A percentile compares a stretch with the other conserved stretches of the same genome.
These are phyloP conservation scores for Apteryx owenii DNA, from an alignment of 2,113 vertebrate species.

Conservation along the genomic window DNA sequence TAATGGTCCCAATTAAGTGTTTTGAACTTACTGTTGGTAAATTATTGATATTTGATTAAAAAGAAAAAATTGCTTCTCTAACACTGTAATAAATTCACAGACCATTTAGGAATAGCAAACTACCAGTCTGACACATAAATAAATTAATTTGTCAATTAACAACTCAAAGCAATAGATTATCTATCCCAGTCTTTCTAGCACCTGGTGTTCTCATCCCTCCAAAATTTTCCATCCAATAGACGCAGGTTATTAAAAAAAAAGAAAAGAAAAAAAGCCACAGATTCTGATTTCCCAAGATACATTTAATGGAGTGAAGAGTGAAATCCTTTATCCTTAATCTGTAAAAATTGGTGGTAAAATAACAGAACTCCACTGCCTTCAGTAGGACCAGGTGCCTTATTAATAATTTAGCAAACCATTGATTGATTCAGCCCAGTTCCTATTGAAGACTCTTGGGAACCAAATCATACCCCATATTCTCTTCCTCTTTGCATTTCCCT, in stretches of 20 bases:
- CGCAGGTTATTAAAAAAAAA: not conserved
- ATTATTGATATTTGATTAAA: not conserved
- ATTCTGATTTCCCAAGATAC: not conserved
- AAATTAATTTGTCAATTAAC: not conserved
- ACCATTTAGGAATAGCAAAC: not conserved
- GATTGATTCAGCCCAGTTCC: not conserved
- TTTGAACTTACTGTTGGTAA: not conserved
- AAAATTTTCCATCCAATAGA: not conserved
- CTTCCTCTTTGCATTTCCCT: not conserved
- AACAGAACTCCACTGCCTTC: not conserved
- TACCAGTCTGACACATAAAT: not conserved
- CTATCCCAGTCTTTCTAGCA: not conserved
- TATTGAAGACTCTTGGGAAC: not conserved
- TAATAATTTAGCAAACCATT: not conserved
- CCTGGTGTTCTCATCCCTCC: not conserved
- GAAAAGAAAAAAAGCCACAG: not conserved
- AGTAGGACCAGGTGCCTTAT: not conserved
- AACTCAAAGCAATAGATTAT: not conserved
- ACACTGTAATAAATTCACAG: not conserved
- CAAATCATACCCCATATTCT: not conserved
- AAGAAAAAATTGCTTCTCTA: not conserved
- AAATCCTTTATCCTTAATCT: not conserved
- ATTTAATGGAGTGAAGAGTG: not conserved
- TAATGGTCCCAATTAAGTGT: not conserved
- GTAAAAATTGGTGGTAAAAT: not conserved